Percentiles rank a stretch among this genome's conserved stretches.
Evolutionary conservation across 2,797 vertebrate genomes (phyloP).

Genomic region (Halcyon smyrnensis): DNA sequence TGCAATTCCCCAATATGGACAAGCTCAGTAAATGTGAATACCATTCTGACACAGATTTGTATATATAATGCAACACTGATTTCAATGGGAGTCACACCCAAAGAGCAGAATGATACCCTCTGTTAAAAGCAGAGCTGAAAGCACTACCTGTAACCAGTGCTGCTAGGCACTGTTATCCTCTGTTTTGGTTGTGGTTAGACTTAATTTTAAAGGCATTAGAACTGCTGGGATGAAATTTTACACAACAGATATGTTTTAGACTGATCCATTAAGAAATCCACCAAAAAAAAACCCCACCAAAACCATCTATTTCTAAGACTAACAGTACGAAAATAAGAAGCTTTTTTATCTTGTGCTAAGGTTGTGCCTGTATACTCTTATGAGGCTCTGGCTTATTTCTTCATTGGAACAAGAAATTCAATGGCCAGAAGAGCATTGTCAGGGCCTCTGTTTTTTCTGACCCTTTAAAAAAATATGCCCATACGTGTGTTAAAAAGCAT

Average conservation of each 20-base stretch:
- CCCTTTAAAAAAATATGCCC: neutral
- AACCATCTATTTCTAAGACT: neutral
- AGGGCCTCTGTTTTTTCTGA: neutral
- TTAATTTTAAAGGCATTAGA: neutral
- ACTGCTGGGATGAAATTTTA: neutral
- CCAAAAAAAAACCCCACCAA: too few species aligned
- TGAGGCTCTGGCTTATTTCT: neutral
- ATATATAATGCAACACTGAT: neutral
- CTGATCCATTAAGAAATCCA: neutral
- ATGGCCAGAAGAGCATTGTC: neutral
- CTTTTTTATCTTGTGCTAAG: neutral
- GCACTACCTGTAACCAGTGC: neutral
- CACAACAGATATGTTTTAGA: neutral
- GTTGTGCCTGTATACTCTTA: neutral
- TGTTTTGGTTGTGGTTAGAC: neutral
- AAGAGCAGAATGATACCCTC: neutral
- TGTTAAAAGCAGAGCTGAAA: conserved; percentile 4
- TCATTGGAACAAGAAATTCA: neutral
- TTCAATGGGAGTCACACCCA: neutral
- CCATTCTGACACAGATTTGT: neutral
- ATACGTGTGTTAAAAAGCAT: neutral
- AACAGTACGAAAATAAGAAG: neutral
- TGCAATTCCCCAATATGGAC: neutral
- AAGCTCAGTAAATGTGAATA: neutral
- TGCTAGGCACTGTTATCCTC: neutral